Evolutionary conservation across 2,113 vertebrate species (phyloP), one percentile per base, ranked within the genome.

Genomic region (Sphyrna mokarran): DNA sequence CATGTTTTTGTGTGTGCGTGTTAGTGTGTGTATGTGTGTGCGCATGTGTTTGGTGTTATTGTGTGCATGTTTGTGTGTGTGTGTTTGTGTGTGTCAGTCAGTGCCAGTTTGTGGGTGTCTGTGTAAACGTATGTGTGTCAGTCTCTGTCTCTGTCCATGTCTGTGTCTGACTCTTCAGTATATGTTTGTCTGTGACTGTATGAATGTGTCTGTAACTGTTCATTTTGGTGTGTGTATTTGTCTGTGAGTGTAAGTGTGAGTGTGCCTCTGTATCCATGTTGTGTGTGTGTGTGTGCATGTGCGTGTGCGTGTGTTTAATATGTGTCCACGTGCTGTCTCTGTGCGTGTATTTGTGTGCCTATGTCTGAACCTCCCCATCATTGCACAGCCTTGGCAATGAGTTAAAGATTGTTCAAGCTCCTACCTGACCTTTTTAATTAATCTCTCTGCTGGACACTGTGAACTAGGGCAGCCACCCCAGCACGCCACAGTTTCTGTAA

Each of bases 341-440:
- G 26, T 58, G 48, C 1, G 48, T 61, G 54, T 63, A 23, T 18
- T 0, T 33, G 11, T 6, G 3, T 16, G 54, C 33, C 48, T 61
- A 22, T 22, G 13, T 61, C 26, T 90, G n/a, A 63, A 33, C 26
- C 26, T 61, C 29, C 1, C 29, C 87, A 90, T 29, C 48, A 5
- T 13, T 90, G 87, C 54, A 90, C 3, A 14, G 26, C 29, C 87
- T 90, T 61, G 87, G 26, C 87, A 90, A 11, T 61, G 54, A 29
- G 29, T 61, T 61, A 90, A 90, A 90, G 87, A 90, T 90, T 61
- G 11, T 33, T 33, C 48, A 90, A 61, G 54, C 96, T 96, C 33
- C 96, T 96, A 96, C 96, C 97, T 95, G 96, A 96, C 96, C 5
- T 95, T 97, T 98, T 98, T 98, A 98, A 98, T 98, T 98, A 98